Evolutionary conservation across 2,797 vertebrate species (phyloP), one percentile per base, ranked within the genome.

Genomic region (Hafferia zeledoni): DNA sequence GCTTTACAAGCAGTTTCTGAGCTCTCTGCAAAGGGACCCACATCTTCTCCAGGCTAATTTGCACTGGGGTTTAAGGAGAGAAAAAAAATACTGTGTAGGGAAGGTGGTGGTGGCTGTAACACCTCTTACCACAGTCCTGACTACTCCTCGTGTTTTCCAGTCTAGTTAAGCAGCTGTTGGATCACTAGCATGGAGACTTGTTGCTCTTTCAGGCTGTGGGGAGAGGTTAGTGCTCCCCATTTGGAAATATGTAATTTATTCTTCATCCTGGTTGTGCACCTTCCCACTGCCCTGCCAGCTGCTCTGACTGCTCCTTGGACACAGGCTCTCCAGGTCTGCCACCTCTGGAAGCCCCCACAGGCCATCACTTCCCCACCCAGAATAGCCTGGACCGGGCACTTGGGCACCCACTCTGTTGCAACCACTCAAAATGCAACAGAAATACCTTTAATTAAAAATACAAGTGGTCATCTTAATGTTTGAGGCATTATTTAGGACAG

Each of bases 321-420:
- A 2, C n/a, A 49, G 35, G n/a, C 3, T 50, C 5, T 44, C 18
- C 0, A 1, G 41, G 11, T 71, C 49, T 67, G 22, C 31, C 31
- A n/a, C 9, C 15, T 5, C 2, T 43, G 4, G 16, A 12, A 80
- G 23, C 33, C 15, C 8, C 9, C 1, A 0, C 0, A 6, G 37
- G 4, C 60, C 56, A 4, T 3, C 0, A 1, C 27, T 77, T 70
- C 30, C 10, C n/a, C n/a, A 27, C n/a, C 11, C 13, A n/a, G 22
- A 50, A 19, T 9, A 83, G 35, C 15, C 52, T 3, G 1, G 1
- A 7, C 14, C 76, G 67, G 56, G 33, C 3, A 0, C 25, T 57
- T 0, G 0, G 37, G 4, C 22, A 69, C 46, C 17, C 6, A 0
- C 19, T 52, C 19, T 2, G 3, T 8, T 72, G 13, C 27, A 85